Base-by-base conservation (phyloP, 2,113 vertebrate genomes). In the Dascyllus trimaculatus region DNA sequence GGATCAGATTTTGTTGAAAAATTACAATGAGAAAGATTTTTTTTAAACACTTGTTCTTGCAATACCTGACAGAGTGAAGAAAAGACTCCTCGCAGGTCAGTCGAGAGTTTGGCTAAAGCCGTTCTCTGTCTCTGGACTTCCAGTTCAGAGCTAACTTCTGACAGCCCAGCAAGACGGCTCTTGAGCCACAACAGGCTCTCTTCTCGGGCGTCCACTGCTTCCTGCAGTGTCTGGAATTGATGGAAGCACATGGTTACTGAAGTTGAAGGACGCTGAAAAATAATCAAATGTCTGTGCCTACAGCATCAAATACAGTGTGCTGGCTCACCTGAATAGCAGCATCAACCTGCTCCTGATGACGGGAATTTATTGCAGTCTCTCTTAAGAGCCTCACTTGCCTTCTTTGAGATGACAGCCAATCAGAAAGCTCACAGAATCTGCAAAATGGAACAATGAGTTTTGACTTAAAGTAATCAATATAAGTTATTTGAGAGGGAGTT, bases 171-270 rank as follows among this genome's bases (percentile, higher is more conserved):
- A 35, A 99, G 94, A 49, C 94, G 96, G 64, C 93, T 94, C 90
- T 96, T 96, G 32, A 99, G 90, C 96, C 96, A 99, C 81, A 82
- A 81, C 58, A 98, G 93, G 64, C 82, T 94, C 84, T 96, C 95
- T 22, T 95, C 95, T 73, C 94, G 91, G 76, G 92, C 90, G 53
- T 89, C 91, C 26, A 94, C 82, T 18, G 85, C 93, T 57, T 90
- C 91, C 75, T 93, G 95, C 76, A 98, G 93, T 74, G 94, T 92
- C 96, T 97, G 54, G 29, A 76, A 67, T 63, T 29, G 14, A 40
- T 21, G 11, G 17, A 81, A 48, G 22, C 35, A 48, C 17, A 59
- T 45, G 19, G 2, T 1, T 5, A 40, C 38, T 43, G 40, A 48
- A 17, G 26, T 74, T 58, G 24, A 58, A 3, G 11, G 25, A 15